A percentile compares a stretch with the other conserved stretches of the same genome.
These are phyloP conservation scores for Bhutanitis thaidina DNA, from an alignment of 2,888 invertebrate genomes.

Conservation along the genomic window DNA sequence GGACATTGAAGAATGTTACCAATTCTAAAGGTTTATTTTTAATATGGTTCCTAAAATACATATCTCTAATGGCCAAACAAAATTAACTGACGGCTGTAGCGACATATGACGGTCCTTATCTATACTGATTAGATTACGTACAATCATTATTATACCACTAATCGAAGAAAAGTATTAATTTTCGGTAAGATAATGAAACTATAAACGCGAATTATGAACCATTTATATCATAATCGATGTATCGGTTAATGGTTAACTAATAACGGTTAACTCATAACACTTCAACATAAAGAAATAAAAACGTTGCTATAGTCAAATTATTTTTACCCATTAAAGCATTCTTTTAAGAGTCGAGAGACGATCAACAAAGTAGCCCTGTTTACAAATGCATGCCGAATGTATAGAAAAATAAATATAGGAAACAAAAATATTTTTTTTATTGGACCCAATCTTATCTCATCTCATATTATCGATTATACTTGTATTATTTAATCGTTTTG, in stretches of 20 bases:
- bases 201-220: slow-evolving; percentile 3
- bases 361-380: too few relatives aligned
- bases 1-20: slow-evolving; percentile 2
- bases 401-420: too few relatives aligned
- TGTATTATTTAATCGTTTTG: too few relatives aligned
- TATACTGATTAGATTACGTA: slow-evolving; percentile 59
- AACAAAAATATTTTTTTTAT: too few relatives aligned
- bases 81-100: slow-evolving; percentile 43
- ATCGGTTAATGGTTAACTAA: background rate
- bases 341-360: too few relatives aligned
- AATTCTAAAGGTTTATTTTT: slow-evolving; percentile 15
- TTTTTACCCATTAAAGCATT: too few relatives aligned
- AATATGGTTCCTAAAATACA: slow-evolving; percentile 23
- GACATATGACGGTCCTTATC: slow-evolving; percentile 56
- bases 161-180: slow-evolving; percentile 37
- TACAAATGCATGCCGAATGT: too few relatives aligned
- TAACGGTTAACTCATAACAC: too few relatives aligned
- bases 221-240: background rate
- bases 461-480: too few relatives aligned
- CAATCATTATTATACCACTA: slow-evolving; percentile 65
- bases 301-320: too few relatives aligned
- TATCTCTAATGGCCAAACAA: slow-evolving; percentile 41
- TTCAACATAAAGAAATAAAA: background rate
- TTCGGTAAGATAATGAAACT: slow-evolving; percentile 4
- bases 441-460: too few relatives aligned